phyloP scores from a whole-genome alignment of 2,888 invertebrate genomes.

The Heliconius aoede region DNA sequence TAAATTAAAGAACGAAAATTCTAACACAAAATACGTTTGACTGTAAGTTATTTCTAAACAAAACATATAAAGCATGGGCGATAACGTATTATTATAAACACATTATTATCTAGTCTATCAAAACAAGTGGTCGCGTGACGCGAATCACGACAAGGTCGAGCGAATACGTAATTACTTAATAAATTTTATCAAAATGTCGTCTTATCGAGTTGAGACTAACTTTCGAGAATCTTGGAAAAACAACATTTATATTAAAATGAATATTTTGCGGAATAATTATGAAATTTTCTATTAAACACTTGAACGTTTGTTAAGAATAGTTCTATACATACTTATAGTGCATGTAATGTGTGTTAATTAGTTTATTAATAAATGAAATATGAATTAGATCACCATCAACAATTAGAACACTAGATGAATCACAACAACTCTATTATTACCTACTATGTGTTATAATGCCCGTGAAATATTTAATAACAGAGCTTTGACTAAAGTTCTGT shows the following conservation, averaged over 20 bases:
- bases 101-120: slow-evolving; percentile 34
- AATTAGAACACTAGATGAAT: slow-evolving; percentile 28
- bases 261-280: neutral
- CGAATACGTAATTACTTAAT: slow-evolving; percentile 58
- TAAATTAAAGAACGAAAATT: neutral
- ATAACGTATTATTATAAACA: slow-evolving; percentile 21
- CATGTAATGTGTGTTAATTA: too few relatives aligned
- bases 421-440: slow-evolving; percentile 13
- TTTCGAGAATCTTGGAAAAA: slow-evolving; percentile 40
- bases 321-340: neutral
- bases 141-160: slow-evolving; percentile 51
- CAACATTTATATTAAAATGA: neutral
- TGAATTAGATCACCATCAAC: slow-evolving; percentile 13
- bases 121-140: slow-evolving; percentile 35
- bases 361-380: too few relatives aligned
- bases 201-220: slow-evolving; percentile 50
- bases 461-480: slow-evolving; percentile 21
- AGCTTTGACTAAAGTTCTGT: slow-evolving; percentile 7
- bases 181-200: slow-evolving; percentile 63
- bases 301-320: neutral
- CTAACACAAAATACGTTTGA: too few relatives aligned
- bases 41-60: neutral
- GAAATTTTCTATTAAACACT: neutral
- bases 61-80: slow-evolving; percentile 3
- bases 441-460: neutral